phyloP scores from a whole-genome alignment of 2,113 vertebrate genomes.

The Meles meles region DNA sequence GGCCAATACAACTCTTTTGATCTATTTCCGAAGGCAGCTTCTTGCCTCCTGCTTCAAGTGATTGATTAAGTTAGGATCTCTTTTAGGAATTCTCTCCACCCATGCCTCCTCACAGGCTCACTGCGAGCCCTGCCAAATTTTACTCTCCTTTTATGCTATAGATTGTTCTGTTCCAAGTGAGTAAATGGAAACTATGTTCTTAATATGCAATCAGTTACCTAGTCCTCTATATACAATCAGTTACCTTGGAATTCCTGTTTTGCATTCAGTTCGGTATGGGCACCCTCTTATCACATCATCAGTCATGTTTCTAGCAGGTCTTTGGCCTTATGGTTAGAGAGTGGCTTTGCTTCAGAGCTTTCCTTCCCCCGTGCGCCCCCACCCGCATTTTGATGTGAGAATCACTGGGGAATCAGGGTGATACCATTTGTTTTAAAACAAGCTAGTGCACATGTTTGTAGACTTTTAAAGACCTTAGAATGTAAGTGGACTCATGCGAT shows the following conservation, averaged over 20 bases:
- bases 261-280: conserved; percentile 32
- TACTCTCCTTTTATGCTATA: conserved; percentile 54
- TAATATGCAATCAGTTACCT: conserved; percentile 44
- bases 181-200: conserved; percentile 62
- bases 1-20: conserved; percentile 60
- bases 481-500: neutral
- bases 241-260: conserved; percentile 67
- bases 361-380: neutral
- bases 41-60: conserved; percentile 57
- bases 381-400: neutral
- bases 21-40: conserved; percentile 40
- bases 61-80: conserved; percentile 63
- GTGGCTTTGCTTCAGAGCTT: conserved; percentile 52
- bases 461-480: conserved; percentile 29
- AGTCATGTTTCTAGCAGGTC: conserved; percentile 52
- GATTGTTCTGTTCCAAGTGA: conserved; percentile 43
- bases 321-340: conserved; percentile 45
- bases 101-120: neutral
- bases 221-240: conserved; percentile 17
- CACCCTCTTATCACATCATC: conserved; percentile 57
- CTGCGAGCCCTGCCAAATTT: conserved; percentile 8
- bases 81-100: conserved; percentile 56
- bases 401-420: conserved; percentile 27
- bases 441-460: conserved; percentile 39
- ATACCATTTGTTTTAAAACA: conserved; percentile 62